phyloP scores from a whole-genome alignment of 2,113 vertebrate genomes.

The Microtus oregoni region DNA sequence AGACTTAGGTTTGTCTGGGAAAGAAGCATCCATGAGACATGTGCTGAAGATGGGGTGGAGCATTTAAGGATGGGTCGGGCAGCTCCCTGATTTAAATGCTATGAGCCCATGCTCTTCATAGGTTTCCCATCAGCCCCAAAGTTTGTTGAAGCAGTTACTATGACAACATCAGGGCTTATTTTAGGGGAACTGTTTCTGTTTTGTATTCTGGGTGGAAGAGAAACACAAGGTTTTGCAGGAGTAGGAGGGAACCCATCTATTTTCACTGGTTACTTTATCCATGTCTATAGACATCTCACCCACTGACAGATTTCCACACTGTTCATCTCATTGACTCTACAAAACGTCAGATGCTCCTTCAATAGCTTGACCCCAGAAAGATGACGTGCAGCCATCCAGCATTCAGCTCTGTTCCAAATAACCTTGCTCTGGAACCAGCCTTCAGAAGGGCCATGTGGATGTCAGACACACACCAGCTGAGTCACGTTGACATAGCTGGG shows the following conservation, averaged over 20 bases:
- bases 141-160: background rate
- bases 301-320: slow-evolving; percentile 78
- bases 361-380: slow-evolving; percentile 74
- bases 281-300: background rate
- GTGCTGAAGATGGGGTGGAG: background rate
- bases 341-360: slow-evolving; percentile 58
- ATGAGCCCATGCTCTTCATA: background rate
- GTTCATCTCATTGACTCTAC: slow-evolving; percentile 79
- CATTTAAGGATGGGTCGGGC: background rate
- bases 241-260: background rate
- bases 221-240: background rate
- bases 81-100: background rate
- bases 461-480: slow-evolving; percentile 59
- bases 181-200: background rate
- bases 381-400: slow-evolving; percentile 55
- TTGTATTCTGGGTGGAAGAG: slow-evolving; percentile 7
- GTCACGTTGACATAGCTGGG: slow-evolving; percentile 75
- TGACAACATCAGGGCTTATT: background rate
- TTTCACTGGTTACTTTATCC: background rate
- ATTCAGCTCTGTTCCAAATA: slow-evolving; percentile 59
- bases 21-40: background rate
- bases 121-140: background rate
- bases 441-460: slow-evolving; percentile 62
- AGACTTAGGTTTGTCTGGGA: background rate
- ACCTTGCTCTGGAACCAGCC: slow-evolving; percentile 50